These are phyloP conservation scores for Euleptes europaea DNA, from an alignment of 2,113 vertebrate species.

Conservation along the genomic window DNA sequence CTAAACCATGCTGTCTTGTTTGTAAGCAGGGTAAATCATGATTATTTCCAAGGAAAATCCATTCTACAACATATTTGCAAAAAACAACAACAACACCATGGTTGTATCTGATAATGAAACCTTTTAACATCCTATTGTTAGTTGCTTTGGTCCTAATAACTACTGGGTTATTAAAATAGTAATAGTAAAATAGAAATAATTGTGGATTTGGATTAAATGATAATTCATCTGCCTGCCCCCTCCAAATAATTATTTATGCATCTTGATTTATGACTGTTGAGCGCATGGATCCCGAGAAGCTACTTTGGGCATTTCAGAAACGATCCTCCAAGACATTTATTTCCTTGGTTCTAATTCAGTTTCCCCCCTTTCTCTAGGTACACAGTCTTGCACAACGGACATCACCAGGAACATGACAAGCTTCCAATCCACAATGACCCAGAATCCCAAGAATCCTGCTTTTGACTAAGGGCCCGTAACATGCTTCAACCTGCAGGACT, in stretches of 20 bases:
- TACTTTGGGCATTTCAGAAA: neutral
- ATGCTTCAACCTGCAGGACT: neutral
- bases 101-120: neutral
- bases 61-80: neutral
- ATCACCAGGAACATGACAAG: constrained; percentile 78
- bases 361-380: constrained; percentile 65
- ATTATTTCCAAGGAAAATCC: neutral
- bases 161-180: neutral
- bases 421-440: constrained; percentile 77
- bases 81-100: neutral
- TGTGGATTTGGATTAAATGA: neutral
- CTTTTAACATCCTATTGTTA: neutral
- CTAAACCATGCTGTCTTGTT: neutral
- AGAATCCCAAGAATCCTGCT: constrained; percentile 80
- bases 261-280: neutral
- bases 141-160: neutral
- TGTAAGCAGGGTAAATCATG: no score
- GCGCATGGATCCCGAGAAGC: neutral
- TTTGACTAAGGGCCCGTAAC: constrained; percentile 53
- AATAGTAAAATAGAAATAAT: no score
- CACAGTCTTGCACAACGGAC: constrained; percentile 71
- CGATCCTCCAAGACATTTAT: neutral
- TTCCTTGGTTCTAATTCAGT: constrained; percentile 14
- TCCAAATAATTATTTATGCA: neutral
- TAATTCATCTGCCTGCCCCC: neutral